Evolutionary conservation across 30 jellyfish, hydroid and myxozoan genomes (phyloP), one percentile per base, ranked within the genome.

Genomic region (Catostylus mosaicus): DNA sequence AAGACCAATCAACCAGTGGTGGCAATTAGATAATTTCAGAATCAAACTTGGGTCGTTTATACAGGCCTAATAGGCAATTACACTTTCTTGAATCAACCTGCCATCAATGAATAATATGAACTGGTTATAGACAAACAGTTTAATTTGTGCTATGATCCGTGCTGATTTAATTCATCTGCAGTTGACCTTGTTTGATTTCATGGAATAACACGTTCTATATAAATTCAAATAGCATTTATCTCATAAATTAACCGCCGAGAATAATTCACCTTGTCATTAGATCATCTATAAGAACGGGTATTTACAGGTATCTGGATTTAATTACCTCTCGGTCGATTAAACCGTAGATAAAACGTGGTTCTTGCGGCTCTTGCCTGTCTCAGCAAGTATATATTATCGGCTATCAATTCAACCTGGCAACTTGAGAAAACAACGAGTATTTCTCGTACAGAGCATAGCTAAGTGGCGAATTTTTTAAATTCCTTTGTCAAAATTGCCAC

Each of bases 111-210:
- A 22, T 59, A 59, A 43, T 16, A 1, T 59, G 40, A 27, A 23
- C 38, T 23, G 71, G 36, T 23, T 2, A 23, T n/a, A 59, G 71
- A 24, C 71, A 59, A 59, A 22, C 71, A 22, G 38, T 59, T 59
- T 59, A 59, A 59, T 22, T 59, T 59, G 71, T 59, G 8, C 71
- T 59, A 7, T 59, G 71, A 59, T 27, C 71, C 71, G 71, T 59
- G 71, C 38, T 59, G 71, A 59, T 59, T 59, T 7, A 27, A 59
- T 59, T 59, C 71, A 59, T 27, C 36, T 18, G 4, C 71, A 27
- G n/a, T 59, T 59, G 71, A 59, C 71, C 71, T 24, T 27, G 11
- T 27, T 59, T 59, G 71, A 24, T 27, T 22, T 22, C 24, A 59
- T 23, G 71, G 63, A 50, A 50, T 16, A 50, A 50, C 19, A 59